Evolutionary conservation across 2,797 vertebrate genomes (phyloP), one percentile per base, ranked within the genome.

Genomic region (Ctenochaetus hawaiiensis): DNA sequence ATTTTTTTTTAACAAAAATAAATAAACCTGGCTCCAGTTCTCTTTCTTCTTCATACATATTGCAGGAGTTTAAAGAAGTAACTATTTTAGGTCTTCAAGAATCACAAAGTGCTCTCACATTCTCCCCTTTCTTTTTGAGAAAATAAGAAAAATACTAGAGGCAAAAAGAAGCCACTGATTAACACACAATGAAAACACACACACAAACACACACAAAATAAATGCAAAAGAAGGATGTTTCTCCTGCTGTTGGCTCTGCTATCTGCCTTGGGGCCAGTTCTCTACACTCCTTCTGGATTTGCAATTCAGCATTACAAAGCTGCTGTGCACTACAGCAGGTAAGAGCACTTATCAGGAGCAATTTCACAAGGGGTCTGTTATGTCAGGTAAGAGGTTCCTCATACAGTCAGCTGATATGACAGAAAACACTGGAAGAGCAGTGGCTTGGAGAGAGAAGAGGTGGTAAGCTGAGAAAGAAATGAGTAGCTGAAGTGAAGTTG

Each of bases 321-420:
- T 47, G 30, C 16, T 59, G 41, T 47, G 23, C 61, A 48, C 68
- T 6, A 17, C 44, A 62, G 44, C 39, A 49, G 23, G 57, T 43
- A 75, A 47, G 39, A 17, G 61, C 61, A 10, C 20, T 82, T 65
- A 83, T 78, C 65, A 76, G 45, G 44, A 59, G 64, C 68, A 57
- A 68, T 79, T 75, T 83, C 64, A 70, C 60, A 45, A 45, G 13
- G 20, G 77, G 54, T 81, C 62, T 63, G 67, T 51, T 16, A 37
- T 75, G 63, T 83, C 67, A 68, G 72, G 67, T 53, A 20, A 34
- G 30, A 53, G 70, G 26, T 47, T 53, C 68, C 67, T 83, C 51
- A 67, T 49, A 17, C 26, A 72, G 60, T 49, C 44, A 51, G 49
- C 60, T 69, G 39, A 64, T 41, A n/a, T 37, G 30, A 64, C 58